Evolutionary conservation across 2,797 vertebrate species (phyloP).

Genomic region (Hipposideros larvatus): DNA sequence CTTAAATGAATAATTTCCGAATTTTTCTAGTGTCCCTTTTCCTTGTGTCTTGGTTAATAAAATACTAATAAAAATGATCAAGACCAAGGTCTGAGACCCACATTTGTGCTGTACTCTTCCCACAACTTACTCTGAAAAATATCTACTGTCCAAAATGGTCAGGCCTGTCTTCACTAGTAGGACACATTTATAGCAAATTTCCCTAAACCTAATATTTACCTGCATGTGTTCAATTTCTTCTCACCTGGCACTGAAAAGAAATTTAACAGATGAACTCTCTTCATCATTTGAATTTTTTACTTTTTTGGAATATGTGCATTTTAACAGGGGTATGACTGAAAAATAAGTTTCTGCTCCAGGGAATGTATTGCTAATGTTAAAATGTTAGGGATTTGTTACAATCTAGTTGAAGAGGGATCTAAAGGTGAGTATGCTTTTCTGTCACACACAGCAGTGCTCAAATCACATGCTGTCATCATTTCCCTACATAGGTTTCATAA

Average conservation of each 20-base stretch:
- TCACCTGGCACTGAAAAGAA: constrained; percentile 36
- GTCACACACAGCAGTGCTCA: not conserved
- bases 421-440: constrained; percentile 46
- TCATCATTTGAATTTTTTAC: constrained; percentile 56
- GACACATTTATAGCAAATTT: not conserved
- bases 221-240: constrained; percentile 13
- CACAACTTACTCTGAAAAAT: not conserved
- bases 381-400: constrained; percentile 31
- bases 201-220: not conserved
- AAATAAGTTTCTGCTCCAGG: constrained; percentile 40
- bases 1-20: not conserved
- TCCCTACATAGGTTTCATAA: not conserved
- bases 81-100: not conserved
- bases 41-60: not conserved
- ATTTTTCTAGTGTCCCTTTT: not conserved
- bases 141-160: not conserved
- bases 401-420: constrained; percentile 21
- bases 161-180: not conserved
- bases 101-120: not conserved
- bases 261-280: constrained; percentile 52
- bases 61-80: not conserved
- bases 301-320: constrained; percentile 57
- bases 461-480: not conserved
- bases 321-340: not conserved
- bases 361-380: constrained; percentile 40